Evolutionary conservation across 1,140 invertebrate species (phyloP), one percentile per base, ranked within the genome.

Genomic region (Drosophila jambulina): DNA sequence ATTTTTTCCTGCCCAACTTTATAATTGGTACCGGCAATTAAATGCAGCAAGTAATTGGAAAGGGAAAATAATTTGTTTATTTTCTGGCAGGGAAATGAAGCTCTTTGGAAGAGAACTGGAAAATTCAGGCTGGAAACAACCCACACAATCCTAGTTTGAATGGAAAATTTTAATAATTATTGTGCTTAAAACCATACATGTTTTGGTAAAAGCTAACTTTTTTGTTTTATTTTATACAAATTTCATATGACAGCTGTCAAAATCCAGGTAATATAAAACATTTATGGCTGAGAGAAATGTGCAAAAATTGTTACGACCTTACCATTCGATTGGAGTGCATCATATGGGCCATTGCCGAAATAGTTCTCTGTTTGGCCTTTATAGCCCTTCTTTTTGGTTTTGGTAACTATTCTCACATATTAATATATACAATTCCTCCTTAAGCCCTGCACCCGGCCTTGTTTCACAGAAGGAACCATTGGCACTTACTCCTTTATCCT

Each of bases 1-100:
- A 27, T 53, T 58, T 63, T 57, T 62, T 48, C 42, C 48, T 59
- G 27, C 19, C 53, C 58, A 88, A 84, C 78, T 84, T 88, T 79
- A 57, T 88, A 90, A 90, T 88, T 88, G 83, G 74, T 59, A 53
- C 46, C 23, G 64, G 65, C 80, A 84, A 88, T 88, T 87, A 83
- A 88, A 68, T n/a, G 53, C 53, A n/a, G 53, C 53, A 68, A 34
- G 45, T 12, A 23, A 13, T 15, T 54, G 13, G 15, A 5, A 27
- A 29, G 21, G n/a, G 29, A 13, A 21, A 27, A 29, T 40, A 57
- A 65, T 63, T 67, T 36, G 34, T 27, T 21, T 27, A 19, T 34
- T 54, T 27, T 15, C 12, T 4, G 8, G 12, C 21, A 38, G 34
- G 32, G 2, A 54, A 34, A 53, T 15, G 10, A 0, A 25, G 29